Evolutionary conservation across 2,797 vertebrate species (phyloP).

Genomic region (Rhabdophis nuchalis): DNA sequence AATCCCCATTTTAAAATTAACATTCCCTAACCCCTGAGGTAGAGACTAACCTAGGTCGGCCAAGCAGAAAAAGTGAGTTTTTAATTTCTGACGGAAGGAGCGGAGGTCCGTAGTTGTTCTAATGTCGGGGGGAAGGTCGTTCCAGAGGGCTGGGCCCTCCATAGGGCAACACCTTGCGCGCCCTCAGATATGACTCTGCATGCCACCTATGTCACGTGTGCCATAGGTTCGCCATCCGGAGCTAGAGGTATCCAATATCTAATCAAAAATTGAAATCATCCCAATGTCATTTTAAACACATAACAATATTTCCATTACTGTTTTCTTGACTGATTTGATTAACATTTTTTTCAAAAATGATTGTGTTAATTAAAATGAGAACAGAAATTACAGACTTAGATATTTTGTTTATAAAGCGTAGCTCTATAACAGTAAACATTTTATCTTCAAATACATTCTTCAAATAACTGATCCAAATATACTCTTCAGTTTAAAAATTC

Average conservation of each 20-base stretch:
- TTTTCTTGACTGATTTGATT: background rate
- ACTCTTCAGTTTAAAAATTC: background rate
- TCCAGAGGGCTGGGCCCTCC: too few relatives aligned
- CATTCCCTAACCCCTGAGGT: too few relatives aligned
- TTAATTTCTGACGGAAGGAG: too few relatives aligned
- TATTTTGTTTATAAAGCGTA: background rate
- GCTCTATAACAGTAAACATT: background rate
- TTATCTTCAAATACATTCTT: background rate
- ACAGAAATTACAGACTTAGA: background rate
- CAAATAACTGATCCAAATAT: background rate
- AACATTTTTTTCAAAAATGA: background rate
- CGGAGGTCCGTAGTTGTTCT: too few relatives aligned
- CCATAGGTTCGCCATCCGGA: too few relatives aligned
- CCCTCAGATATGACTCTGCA: too few relatives aligned
- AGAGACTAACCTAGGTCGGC: too few relatives aligned
- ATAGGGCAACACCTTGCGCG: too few relatives aligned
- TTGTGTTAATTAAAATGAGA: constrained; percentile 18
- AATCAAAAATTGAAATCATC: constrained; percentile 17
- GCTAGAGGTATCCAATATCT: constrained; percentile 5
- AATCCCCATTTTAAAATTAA: too few relatives aligned
- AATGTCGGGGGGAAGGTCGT: too few relatives aligned
- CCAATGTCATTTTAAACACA: constrained; percentile 16
- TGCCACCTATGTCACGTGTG: too few relatives aligned
- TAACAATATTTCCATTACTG: background rate
- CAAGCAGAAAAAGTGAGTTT: too few relatives aligned